A percentile compares a stretch with the other conserved stretches of the same genome.
phyloP scores from a whole-genome alignment of 1,140 invertebrate genomes.

The Apis dorsata region DNA sequence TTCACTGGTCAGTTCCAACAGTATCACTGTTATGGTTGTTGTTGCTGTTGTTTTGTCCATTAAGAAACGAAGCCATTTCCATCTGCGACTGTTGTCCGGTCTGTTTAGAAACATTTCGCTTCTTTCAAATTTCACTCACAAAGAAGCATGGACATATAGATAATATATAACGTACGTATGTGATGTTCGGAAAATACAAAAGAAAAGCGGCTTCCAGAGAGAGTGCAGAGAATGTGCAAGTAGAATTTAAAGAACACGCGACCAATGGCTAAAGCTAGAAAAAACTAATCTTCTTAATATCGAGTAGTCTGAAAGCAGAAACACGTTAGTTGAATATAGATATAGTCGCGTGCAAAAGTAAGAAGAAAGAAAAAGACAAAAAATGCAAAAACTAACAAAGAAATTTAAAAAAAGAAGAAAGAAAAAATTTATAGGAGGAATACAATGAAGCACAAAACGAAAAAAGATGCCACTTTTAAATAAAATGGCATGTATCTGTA shows the following conservation, averaged over 20 bases:
- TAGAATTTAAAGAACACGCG: conserved; percentile 64
- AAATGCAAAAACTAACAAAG: neutral
- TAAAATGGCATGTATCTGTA: conserved; percentile 1
- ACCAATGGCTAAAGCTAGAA: conserved; percentile 64
- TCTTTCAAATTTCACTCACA: conserved; percentile 79
- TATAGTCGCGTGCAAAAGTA: conserved; percentile 41
- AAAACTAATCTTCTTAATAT: conserved; percentile 64
- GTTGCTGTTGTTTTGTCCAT: conserved; percentile 83
- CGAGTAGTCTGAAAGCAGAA: conserved; percentile 55
- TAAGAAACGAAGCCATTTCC: conserved; percentile 83
- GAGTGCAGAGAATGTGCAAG: conserved; percentile 64
- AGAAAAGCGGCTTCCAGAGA: conserved; percentile 70
- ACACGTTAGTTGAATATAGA: conserved; percentile 50
- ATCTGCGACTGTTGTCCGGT: conserved; percentile 79
- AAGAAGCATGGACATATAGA: conserved; percentile 48
- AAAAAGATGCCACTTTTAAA: neutral
- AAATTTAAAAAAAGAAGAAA: neutral
- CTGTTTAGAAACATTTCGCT: conserved; percentile 80
- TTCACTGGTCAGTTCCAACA: conserved; percentile 59
- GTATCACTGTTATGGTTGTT: conserved; percentile 67
- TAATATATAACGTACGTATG: conserved; percentile 77
- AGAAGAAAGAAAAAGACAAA: conserved; percentile 16
- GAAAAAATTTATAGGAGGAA: neutral
- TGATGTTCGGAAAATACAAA: conserved; percentile 75
- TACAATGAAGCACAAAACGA: neutral